Percentiles rank a stretch among this genome's conserved stretches.
These are phyloP conservation scores for Julus scanicus DNA, from an alignment of 2,888 invertebrate species.

Conservation along the genomic window DNA sequence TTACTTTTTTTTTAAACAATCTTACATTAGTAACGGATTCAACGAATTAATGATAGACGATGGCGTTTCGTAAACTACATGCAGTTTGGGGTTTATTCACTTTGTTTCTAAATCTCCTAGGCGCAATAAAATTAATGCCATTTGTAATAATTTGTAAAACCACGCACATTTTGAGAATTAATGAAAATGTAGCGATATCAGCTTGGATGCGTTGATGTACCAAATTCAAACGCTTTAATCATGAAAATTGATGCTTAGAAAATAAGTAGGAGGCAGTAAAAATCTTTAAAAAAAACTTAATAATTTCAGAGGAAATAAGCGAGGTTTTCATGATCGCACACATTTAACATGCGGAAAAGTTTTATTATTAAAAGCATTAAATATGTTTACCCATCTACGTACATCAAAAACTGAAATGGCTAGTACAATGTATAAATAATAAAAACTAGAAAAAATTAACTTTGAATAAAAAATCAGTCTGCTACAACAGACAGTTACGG, in stretches of 20 bases:
- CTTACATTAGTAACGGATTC: not conserved
- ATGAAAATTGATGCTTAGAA: conserved; percentile 28
- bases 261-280: not conserved
- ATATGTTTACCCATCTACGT: not conserved
- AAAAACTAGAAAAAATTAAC: not conserved
- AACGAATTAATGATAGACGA: not conserved
- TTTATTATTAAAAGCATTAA: not conserved
- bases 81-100: not conserved
- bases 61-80: not conserved
- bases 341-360: not conserved
- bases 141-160: conserved; percentile 39
- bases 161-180: conserved; percentile 3
- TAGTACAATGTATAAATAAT: not conserved
- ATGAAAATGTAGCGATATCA: not conserved
- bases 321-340: not conserved
- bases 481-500: too few relatives aligned
- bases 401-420: not conserved
- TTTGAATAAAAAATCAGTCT: not conserved
- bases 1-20: not conserved
- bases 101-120: conserved; percentile 2
- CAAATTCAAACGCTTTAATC: conserved; percentile 17
- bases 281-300: not conserved
- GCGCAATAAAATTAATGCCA: conserved; percentile 39
- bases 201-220: not conserved
- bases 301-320: not conserved